A percentile compares a stretch with the other conserved stretches of the same genome.
phyloP scores from a whole-genome alignment of 2,113 vertebrate species.

The Actenoides hombroni region DNA sequence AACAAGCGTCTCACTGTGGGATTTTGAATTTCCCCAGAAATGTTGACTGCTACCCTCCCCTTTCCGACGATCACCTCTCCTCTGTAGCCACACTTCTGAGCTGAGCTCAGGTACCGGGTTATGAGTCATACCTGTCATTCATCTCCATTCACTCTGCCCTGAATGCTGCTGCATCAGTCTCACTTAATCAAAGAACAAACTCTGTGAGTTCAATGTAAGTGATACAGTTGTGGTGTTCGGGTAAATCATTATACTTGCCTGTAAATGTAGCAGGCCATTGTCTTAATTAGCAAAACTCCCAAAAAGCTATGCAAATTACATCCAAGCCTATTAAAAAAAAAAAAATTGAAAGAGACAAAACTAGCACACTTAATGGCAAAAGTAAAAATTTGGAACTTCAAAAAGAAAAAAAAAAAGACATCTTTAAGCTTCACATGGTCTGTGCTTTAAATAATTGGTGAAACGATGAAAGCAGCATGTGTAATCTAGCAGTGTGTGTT shows the following conservation, averaged over 20 bases:
- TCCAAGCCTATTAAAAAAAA: background rate
- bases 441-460: background rate
- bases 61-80: background rate
- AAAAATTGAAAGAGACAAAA: background rate
- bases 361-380: background rate
- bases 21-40: background rate
- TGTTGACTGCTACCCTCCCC: background rate
- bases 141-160: background rate
- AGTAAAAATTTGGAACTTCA: background rate
- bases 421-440: background rate
- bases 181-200: background rate
- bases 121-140: background rate
- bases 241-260: background rate
- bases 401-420: background rate
- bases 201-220: background rate
- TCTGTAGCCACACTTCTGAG: background rate
- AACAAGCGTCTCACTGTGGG: fast-evolving
- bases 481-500: background rate
- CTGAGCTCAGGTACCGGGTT: background rate
- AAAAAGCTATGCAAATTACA: background rate
- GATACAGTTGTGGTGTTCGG: background rate
- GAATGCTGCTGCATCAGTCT: background rate
- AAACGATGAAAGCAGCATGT: background rate
- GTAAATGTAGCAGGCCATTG: background rate
- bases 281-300: background rate